Conservation (phyloP, 2,888 invertebrate species). For the Lasioglossum villosulum region DNA sequence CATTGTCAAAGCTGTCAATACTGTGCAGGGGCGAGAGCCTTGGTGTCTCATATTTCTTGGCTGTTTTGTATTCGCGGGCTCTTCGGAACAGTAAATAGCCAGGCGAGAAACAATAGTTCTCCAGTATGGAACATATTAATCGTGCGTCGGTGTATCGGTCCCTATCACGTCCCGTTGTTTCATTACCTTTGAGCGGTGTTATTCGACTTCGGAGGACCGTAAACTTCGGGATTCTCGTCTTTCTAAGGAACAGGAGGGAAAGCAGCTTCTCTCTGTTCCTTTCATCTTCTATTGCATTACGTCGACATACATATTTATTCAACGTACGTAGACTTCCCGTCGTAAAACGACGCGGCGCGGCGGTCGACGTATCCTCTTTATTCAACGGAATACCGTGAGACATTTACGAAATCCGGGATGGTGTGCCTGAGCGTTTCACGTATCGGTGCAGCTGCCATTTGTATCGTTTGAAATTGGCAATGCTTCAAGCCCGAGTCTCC, state of each 20-base stretch:
- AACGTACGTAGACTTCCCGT: conserved; percentile 69
- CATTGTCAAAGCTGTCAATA: neutral
- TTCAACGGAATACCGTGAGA: conserved; percentile 60
- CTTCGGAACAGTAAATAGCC: neutral
- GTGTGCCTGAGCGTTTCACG: conserved; percentile 56
- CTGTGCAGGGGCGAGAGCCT: neutral
- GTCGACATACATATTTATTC: conserved; percentile 74
- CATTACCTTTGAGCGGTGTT: conserved; percentile 43
- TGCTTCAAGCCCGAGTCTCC: conserved; percentile 44
- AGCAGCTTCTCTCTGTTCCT: conserved; percentile 48
- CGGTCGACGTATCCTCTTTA: conserved; percentile 64
- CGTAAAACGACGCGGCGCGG: conserved; percentile 57
- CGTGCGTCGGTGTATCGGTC: neutral
- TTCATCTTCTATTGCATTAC: conserved; percentile 69
- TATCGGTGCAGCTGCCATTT: conserved; percentile 59
- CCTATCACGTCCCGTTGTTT: conserved; percentile 18
- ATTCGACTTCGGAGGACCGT: conserved; percentile 24
- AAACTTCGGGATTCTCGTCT: conserved; percentile 39
- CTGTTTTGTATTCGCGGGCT: neutral
- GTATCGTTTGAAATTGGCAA: conserved; percentile 61
- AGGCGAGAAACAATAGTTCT: neutral
- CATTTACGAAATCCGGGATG: conserved; percentile 68
- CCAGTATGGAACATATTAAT: neutral
- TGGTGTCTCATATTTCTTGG: neutral
- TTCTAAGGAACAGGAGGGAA: conserved; percentile 42